Conservation (phyloP, 2,113 vertebrate species). For the Fregetta grallaria region DNA sequence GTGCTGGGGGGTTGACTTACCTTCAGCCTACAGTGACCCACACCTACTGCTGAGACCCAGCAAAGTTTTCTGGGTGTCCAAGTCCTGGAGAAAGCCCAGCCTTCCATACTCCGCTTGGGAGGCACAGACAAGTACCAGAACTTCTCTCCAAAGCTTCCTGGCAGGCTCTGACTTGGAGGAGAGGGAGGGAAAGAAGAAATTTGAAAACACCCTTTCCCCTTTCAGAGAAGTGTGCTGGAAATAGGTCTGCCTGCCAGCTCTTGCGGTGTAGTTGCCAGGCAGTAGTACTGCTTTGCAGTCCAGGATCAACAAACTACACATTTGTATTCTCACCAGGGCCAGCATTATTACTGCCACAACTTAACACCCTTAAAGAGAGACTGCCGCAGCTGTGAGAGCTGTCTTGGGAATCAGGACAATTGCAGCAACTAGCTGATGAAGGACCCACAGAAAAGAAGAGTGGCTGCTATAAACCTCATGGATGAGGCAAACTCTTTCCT, state of each 20-base stretch:
- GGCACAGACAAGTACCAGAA: neutral
- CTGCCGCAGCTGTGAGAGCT: neutral
- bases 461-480: neutral
- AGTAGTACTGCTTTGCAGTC: constrained; percentile 56
- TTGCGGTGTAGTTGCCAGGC: constrained; percentile 49
- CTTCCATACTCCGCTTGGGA: neutral
- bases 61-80: neutral
- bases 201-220: constrained; percentile 52
- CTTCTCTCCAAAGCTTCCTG: constrained; percentile 47
- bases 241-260: constrained; percentile 50
- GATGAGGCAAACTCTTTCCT: neutral
- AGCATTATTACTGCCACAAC: constrained; percentile 57
- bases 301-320: constrained; percentile 68
- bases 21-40: neutral
- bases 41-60: neutral
- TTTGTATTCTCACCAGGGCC: constrained; percentile 56
- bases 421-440: neutral
- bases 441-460: neutral
- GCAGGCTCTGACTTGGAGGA: constrained; percentile 24
- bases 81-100: neutral
- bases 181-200: constrained; percentile 30
- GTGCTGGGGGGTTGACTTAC: neutral
- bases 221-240: constrained; percentile 53
- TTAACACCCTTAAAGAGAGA: constrained; percentile 55
- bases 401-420: neutral